Evolutionary conservation across 2,888 invertebrate species (phyloP).

Genomic region (Agrochola lota): DNA sequence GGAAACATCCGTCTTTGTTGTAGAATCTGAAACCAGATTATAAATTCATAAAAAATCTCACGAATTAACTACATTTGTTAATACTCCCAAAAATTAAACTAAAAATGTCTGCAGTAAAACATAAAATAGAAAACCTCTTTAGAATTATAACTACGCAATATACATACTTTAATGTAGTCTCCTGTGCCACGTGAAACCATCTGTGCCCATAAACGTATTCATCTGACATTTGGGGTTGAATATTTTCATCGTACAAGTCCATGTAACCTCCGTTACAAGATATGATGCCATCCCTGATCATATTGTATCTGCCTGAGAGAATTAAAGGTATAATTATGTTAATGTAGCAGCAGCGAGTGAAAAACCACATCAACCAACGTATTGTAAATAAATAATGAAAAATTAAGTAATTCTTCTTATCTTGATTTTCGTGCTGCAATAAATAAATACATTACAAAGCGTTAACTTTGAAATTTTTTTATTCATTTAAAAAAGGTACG

Average conservation of each 20-base stretch:
- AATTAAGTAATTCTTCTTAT: neutral
- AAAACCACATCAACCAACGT: neutral
- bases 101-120: neutral
- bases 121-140: neutral
- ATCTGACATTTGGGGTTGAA: conserved; percentile 66
- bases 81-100: no score
- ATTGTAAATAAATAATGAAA: no score
- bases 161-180: conserved; percentile 70
- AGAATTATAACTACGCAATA: neutral
- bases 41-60: neutral
- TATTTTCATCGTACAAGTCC: conserved; percentile 67
- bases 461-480: neutral
- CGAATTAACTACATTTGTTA: neutral
- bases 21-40: conserved; percentile 37
- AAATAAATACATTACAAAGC: neutral
- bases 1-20: conserved; percentile 37
- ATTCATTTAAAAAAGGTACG: no score
- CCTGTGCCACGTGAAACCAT: conserved; percentile 72
- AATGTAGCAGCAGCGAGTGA: neutral
- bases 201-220: conserved; percentile 69
- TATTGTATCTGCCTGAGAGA: conserved; percentile 24
- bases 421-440: neutral
- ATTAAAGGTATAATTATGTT: neutral
- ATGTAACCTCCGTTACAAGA: conserved; percentile 63
- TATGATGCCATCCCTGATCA: conserved; percentile 65